Conservation (phyloP, 2,797 vertebrate species). For the Schizopygopsis pylzovi region DNA sequence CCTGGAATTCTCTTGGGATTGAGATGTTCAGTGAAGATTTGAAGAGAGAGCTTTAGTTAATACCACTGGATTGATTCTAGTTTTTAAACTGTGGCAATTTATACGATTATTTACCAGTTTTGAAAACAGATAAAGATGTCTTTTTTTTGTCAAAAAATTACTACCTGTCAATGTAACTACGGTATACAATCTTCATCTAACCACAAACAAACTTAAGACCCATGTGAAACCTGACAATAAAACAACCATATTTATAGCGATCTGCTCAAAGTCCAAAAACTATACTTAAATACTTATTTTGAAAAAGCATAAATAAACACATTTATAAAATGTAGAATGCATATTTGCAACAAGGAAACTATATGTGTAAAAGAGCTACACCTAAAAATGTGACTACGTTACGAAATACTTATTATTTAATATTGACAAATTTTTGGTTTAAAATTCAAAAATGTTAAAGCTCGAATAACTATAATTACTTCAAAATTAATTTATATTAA, state of each 20-base stretch:
- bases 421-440: not conserved
- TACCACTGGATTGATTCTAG: slow-evolving; percentile 5
- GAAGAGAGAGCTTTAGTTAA: slow-evolving; percentile 39
- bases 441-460: too few species aligned
- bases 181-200: not conserved
- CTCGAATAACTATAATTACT: not conserved
- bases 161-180: not conserved
- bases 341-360: not conserved
- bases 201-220: not conserved
- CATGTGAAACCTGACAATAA: not conserved
- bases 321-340: not conserved
- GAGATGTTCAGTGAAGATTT: slow-evolving; percentile 33
- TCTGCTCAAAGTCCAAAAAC: not conserved
- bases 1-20: slow-evolving; percentile 36
- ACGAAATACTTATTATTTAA: not conserved
- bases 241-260: not conserved
- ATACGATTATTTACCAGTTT: not conserved
- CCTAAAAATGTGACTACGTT: not conserved
- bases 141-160: not conserved
- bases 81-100: not conserved
- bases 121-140: not conserved
- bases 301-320: not conserved
- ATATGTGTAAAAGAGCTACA: not conserved
- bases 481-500: too few species aligned
- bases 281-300: not conserved